A percentile compares a stretch with the other conserved stretches of the same genome.
Evolutionary conservation across 2,797 vertebrate species (phyloP).

Genomic region (Myripristis jacobus): DNA sequence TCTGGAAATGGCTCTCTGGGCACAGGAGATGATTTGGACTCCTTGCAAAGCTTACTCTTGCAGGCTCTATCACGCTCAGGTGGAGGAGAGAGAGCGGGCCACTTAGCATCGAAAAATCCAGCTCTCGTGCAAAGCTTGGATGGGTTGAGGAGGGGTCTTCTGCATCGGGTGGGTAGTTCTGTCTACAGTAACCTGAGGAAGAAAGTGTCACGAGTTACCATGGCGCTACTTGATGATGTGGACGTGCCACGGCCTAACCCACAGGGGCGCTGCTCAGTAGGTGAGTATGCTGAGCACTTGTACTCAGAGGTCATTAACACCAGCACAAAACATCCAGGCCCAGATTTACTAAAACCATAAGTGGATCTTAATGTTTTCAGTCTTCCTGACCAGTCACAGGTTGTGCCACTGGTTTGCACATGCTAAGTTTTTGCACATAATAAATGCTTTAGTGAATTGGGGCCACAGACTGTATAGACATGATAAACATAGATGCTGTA

Average conservation of each 20-base stretch:
- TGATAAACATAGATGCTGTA: no score
- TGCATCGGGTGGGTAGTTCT: slow-evolving; percentile 87
- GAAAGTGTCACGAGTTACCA: slow-evolving; percentile 86
- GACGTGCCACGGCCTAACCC: slow-evolving; percentile 80
- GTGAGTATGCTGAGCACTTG: slow-evolving; percentile 76
- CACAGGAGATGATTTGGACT: slow-evolving; percentile 64
- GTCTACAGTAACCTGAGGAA: slow-evolving; percentile 86
- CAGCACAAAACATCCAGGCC: slow-evolving; percentile 1
- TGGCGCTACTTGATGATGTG: slow-evolving; percentile 88
- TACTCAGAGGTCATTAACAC: background rate
- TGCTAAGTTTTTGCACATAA: no score
- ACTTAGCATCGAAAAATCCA: slow-evolving; percentile 76
- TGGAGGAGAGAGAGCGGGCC: slow-evolving; percentile 69
- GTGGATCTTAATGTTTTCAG: no score
- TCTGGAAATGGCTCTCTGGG: slow-evolving; percentile 62
- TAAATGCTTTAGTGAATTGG: no score
- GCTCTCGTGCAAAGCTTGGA: slow-evolving; percentile 84
- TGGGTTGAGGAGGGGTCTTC: slow-evolving; percentile 82
- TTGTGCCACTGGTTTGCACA: no score
- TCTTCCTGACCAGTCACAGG: no score
- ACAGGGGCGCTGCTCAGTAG: slow-evolving; percentile 86
- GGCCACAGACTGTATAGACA: background rate
- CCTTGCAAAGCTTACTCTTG: slow-evolving; percentile 81
- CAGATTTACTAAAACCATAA: background rate
- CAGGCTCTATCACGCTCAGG: slow-evolving; percentile 85